These are phyloP conservation scores for Oplegnathus fasciatus DNA, from an alignment of 2,113 vertebrate species.

Conservation along the genomic window DNA sequence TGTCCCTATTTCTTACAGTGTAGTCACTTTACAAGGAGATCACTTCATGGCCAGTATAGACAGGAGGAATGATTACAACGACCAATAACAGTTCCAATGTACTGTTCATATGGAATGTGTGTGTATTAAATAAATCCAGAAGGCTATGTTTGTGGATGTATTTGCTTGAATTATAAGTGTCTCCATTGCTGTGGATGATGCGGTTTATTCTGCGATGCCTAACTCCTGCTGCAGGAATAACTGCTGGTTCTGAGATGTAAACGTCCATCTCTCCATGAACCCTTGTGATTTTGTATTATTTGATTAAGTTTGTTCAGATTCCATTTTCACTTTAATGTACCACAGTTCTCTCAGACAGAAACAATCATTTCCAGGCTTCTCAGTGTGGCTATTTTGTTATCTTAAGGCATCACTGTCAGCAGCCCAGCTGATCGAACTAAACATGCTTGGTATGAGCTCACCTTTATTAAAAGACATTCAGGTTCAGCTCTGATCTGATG, in stretches of 20 bases:
- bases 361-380: not conserved
- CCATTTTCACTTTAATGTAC: not conserved
- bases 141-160: no score
- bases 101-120: no score
- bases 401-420: not conserved
- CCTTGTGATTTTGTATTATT: not conserved
- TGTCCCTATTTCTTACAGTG: no score
- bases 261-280: not conserved
- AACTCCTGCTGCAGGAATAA: not conserved
- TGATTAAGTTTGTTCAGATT: not conserved
- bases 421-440: conserved; percentile 22
- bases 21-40: no score
- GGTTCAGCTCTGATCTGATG: conserved; percentile 43
- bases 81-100: no score
- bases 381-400: conserved; percentile 7
- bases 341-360: conserved; percentile 9
- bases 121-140: no score
- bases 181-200: no score
- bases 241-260: not conserved
- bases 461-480: conserved; percentile 46
- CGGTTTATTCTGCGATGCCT: not conserved
- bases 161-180: no score
- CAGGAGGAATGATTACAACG: no score
- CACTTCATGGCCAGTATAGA: no score
- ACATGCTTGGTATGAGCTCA: conserved; percentile 7